Evolutionary conservation across 1,140 invertebrate genomes (phyloP), one percentile per base, ranked within the genome.

Genomic region (Neelides sp.): DNA sequence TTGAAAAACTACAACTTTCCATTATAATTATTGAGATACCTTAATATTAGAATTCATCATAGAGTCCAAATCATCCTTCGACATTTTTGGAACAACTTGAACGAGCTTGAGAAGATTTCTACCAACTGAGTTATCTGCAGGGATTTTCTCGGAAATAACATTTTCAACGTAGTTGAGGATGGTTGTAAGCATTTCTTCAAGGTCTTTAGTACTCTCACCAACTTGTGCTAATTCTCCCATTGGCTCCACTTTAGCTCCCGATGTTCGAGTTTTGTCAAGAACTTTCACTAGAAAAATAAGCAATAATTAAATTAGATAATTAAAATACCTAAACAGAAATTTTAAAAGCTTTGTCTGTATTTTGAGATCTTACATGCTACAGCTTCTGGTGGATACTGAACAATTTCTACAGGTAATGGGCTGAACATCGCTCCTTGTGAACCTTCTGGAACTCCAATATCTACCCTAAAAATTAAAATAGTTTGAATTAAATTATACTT

Each of bases 11-110:
- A n/a, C n/a, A n/a, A n/a, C n/a, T n/a, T n/a, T n/a, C n/a, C n/a
- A n/a, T n/a, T n/a, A n/a, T n/a, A n/a, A n/a, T n/a, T n/a, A n/a
- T n/a, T 51, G 12, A 48, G 43, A 56, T 64, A 79, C 78, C 70
- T 95, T 95, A 63, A 95, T 85, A 66, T 92, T 92, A 57, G 87
- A 85, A 62, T 92, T 94, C 64, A 96, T 83, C 84, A 95, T 93
- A 55, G 87, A 79, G 20, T 90, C 87, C 68, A 96, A 94, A 64
- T 91, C 81, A 64, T 91, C 85, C 30, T 78, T 75, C 17, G 78
- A 78, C 76, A 95, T 88, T 65, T 88, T 83, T 17, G 92, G 91
- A 44, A 93, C 80, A 7, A 62, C 69, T 68, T 87, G 82, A 26
- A 93, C 85, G 64, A 96, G 78, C 68, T 92, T 83, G 26, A 94